phyloP scores from a whole-genome alignment of 2,113 vertebrate species.

The Mystacornis crossleyi region DNA sequence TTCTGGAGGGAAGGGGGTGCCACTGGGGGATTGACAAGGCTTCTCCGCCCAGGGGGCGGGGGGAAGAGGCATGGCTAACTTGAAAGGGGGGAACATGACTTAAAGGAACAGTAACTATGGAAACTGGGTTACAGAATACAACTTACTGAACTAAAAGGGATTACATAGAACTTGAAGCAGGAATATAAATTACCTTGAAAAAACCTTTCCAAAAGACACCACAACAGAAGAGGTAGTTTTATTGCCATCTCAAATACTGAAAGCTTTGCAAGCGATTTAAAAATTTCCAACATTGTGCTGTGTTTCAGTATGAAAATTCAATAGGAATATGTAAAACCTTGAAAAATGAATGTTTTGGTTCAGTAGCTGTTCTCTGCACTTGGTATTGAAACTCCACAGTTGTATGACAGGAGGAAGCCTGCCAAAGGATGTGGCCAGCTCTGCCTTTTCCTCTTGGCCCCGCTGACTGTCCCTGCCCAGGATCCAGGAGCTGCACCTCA shows the following conservation, averaged over 20 bases:
- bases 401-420: fast-evolving
- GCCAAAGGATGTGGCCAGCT: neutral
- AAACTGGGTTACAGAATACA: no score
- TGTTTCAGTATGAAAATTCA: neutral
- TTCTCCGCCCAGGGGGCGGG: no score
- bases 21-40: no score
- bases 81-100: no score
- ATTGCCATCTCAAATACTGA: neutral
- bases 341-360: neutral
- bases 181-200: no score
- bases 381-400: neutral
- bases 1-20: no score
- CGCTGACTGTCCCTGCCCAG: fast-evolving
- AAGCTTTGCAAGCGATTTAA: neutral
- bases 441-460: neutral
- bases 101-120: no score
- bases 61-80: no score
- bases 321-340: neutral
- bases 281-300: neutral
- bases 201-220: no score
- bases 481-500: neutral
- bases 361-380: neutral
- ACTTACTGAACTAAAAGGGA: no score
- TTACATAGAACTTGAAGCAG: no score
- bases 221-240: no score